These are phyloP conservation scores for Psilopogon haemacephalus DNA, from an alignment of 2,113 vertebrate genomes.

Conservation along the genomic window DNA sequence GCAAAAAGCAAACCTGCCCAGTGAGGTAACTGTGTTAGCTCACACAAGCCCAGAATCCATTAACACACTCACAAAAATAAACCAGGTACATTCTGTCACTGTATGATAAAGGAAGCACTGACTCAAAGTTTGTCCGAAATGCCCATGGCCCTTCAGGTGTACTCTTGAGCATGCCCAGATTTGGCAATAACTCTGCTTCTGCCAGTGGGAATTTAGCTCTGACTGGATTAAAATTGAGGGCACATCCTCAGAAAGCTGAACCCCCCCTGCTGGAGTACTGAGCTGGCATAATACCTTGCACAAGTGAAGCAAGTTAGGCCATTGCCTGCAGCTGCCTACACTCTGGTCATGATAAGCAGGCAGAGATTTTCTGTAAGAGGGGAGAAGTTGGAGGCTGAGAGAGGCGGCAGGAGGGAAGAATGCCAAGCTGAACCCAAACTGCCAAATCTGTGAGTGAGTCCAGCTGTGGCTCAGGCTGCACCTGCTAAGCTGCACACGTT, in stretches of 20 bases:
- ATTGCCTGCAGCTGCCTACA: background rate
- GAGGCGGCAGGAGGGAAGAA: background rate
- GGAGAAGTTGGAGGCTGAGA: background rate
- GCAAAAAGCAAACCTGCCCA: background rate
- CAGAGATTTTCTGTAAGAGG: background rate
- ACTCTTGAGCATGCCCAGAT: background rate
- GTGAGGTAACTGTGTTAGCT: background rate
- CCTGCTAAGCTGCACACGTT: slow-evolving; percentile 14
- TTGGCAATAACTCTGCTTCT: background rate
- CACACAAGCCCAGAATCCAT: background rate
- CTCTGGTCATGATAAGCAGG: background rate
- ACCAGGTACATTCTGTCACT: background rate
- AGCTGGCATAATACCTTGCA: background rate
- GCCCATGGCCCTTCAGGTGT: fast-evolving
- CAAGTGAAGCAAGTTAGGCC: fast-evolving
- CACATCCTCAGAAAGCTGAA: fast-evolving
- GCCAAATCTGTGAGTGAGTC: slow-evolving; percentile 4
- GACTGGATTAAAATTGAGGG: background rate
- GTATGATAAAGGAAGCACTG: background rate
- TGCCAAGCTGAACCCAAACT: background rate
- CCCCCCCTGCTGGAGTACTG: background rate
- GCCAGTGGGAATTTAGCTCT: fast-evolving
- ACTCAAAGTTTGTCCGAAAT: fast-evolving
- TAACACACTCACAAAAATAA: background rate
- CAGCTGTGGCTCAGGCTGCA: background rate